Conservation (phyloP, 2,888 invertebrate species). For the Mylabris sibirica region DNA sequence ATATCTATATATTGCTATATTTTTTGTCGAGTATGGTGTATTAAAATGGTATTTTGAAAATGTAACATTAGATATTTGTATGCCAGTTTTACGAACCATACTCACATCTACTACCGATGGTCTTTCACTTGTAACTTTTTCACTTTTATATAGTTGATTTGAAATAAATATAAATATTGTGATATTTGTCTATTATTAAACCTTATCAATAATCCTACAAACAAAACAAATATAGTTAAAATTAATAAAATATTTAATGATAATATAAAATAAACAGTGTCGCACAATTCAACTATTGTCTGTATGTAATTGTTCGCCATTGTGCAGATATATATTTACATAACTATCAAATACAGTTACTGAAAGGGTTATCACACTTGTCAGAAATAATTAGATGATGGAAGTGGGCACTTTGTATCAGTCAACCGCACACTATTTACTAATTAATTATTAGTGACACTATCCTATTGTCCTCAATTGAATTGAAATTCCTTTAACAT, state of each 20-base stretch:
- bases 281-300: conserved; percentile 16
- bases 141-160: conserved; percentile 62
- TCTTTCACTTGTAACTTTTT: conserved; percentile 62
- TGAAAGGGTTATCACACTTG: conserved; percentile 60
- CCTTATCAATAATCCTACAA: neutral
- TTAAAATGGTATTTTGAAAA: conserved; percentile 27
- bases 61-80: conserved; percentile 33
- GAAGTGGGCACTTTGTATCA: conserved; percentile 62
- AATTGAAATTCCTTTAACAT: conserved; percentile 46
- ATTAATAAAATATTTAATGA: neutral
- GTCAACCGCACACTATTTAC: conserved; percentile 62
- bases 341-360: conserved; percentile 59
- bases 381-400: conserved; percentile 61
- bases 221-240: neutral
- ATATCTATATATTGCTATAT: conserved; percentile 58
- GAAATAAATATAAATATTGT: conserved; percentile 60
- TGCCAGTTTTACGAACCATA: conserved; percentile 51
- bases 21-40: conserved; percentile 59
- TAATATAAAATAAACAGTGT: neutral
- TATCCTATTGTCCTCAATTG: conserved; percentile 52
- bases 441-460: conserved; percentile 60
- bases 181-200: conserved; percentile 1
- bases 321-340: conserved; percentile 38
- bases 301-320: conserved; percentile 27
- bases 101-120: conserved; percentile 60